Conservation (phyloP, 2,888 invertebrate genomes). For the Melinopterus prodromus region DNA sequence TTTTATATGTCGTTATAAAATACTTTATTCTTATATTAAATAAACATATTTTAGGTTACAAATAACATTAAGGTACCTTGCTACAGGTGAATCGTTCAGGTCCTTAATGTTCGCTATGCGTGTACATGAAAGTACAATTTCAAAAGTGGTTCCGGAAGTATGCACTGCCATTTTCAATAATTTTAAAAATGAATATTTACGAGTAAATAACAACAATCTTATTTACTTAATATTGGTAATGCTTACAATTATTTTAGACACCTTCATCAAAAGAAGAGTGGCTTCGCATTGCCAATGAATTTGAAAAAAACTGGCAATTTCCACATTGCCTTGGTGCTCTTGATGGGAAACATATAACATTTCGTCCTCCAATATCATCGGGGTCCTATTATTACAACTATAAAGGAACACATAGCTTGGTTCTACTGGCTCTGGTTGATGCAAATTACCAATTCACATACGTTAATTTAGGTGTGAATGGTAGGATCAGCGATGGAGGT, state of each 20-base stretch:
- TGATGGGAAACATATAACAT: constrained; percentile 40
- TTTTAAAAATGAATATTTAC: too few relatives aligned
- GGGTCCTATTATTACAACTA: constrained; percentile 41
- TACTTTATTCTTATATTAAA: too few relatives aligned
- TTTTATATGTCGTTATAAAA: too few relatives aligned
- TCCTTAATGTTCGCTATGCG: too few relatives aligned
- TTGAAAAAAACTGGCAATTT: constrained; percentile 42
- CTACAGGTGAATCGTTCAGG: too few relatives aligned
- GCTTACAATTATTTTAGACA: background rate
- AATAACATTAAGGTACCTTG: too few relatives aligned
- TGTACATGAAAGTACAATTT: too few relatives aligned
- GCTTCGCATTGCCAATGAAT: constrained; percentile 28
- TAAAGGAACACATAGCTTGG: constrained; percentile 41
- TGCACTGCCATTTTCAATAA: too few relatives aligned
- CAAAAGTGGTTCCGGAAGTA: too few relatives aligned
- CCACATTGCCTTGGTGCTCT: constrained; percentile 45
- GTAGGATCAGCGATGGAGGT: constrained; percentile 47
- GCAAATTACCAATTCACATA: constrained; percentile 41
- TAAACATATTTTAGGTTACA: too few relatives aligned
- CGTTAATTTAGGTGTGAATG: constrained; percentile 40
- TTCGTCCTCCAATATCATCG: constrained; percentile 37
- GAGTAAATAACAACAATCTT: too few relatives aligned
- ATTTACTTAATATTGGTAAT: too few relatives aligned
- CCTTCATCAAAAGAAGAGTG: background rate
- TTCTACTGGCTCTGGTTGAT: constrained; percentile 41